phyloP scores from a whole-genome alignment of 2,797 vertebrate genomes.

The Neosalanx taihuensis region DNA sequence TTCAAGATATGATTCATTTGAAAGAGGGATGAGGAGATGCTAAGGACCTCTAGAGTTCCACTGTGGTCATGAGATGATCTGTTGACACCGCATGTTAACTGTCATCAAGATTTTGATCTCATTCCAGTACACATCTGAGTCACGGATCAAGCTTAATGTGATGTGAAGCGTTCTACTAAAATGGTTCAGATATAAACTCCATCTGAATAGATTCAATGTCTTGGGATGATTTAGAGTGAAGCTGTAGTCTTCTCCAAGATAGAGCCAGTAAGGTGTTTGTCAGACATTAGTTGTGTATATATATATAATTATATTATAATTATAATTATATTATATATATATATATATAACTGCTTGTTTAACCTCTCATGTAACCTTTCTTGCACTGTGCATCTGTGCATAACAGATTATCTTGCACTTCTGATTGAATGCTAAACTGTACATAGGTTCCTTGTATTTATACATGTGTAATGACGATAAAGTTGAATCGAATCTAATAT shows the following conservation, averaged over 20 bases:
- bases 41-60: neutral
- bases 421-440: too few species aligned
- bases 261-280: neutral
- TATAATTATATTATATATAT: too few species aligned
- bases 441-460: too few species aligned
- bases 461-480: too few species aligned
- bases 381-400: too few species aligned
- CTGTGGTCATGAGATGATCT: neutral
- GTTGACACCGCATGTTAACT: neutral
- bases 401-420: too few species aligned
- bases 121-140: slow-evolving; percentile 5
- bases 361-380: too few species aligned
- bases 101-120: neutral
- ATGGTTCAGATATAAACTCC: neutral
- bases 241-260: neutral
- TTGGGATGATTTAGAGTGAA: neutral
- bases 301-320: too few species aligned
- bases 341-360: too few species aligned
- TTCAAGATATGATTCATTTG: neutral
- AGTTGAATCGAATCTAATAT: neutral
- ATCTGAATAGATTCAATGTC: neutral
- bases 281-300: too few species aligned
- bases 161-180: neutral
- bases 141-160: neutral
- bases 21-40: neutral